Evolutionary conservation across 2,888 invertebrate species (phyloP), one percentile per base, ranked within the genome.

Genomic region (Drosophila tanythrix): DNA sequence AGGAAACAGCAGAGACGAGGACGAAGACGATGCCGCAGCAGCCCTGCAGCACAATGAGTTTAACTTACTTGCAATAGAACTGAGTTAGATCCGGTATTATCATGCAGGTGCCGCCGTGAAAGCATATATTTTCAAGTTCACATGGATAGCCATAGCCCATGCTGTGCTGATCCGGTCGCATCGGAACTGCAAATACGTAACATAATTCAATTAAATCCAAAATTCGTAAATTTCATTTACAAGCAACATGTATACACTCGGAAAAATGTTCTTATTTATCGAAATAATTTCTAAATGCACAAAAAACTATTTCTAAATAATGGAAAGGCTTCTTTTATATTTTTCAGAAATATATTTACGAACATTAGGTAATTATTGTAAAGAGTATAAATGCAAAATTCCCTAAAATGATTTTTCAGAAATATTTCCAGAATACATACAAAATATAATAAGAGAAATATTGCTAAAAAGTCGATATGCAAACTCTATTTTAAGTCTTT

Each of bases 101-200:
- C 93, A 96, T 95, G 94, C 98, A 98, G 82, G 96, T 96, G 92
- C 97, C 98, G 91, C 97, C 97, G 93, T 98, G 97, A 93, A 97
- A 95, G 94, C 98, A 98, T 94, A 95, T 95, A 92, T 95, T 93
- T 88, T 94, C 93, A 21, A 29, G 40, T 76, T 94, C 94, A 94
- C 95, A 95, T 83, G 86, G 91, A 64, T 80, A 86, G 65, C 91
- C 93, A 63, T 81, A 86, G 66, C 90, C 93, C 55, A 52, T 58
- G 64, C 63, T 72, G 36, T 60, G 76, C 33, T 35, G 43, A 79
- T 90, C 94, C 94, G 91, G 93, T 91, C 89, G 93, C 94, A 94
- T 74, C 81, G 83, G 70, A 60, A 92, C 92, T 93, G 93, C 59
- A 87, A 83, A 35, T 35, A 27, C 15, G 15, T 8, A 8, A 59